phyloP scores from a whole-genome alignment of 2,888 invertebrate genomes.

The Amiota minor region DNA sequence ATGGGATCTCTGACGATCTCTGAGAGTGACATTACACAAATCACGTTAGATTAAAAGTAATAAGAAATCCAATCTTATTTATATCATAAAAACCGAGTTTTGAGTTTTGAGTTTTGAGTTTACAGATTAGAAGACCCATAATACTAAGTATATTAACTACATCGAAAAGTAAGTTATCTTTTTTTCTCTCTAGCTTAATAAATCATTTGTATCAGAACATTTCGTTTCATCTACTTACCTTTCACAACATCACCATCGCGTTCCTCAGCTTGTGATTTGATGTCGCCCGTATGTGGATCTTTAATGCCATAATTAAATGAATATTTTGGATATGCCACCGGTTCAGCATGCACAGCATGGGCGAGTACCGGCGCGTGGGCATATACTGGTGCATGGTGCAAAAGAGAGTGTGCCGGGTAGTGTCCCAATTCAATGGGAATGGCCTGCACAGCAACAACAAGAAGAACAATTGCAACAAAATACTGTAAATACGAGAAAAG shows the following conservation, averaged over 20 bases:
- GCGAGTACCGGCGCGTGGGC: conserved; percentile 60
- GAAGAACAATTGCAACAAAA: conserved; percentile 70
- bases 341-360: conserved; percentile 70
- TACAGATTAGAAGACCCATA: no score
- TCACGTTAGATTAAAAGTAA: no score
- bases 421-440: conserved; percentile 72
- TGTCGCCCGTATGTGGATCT: conserved; percentile 82
- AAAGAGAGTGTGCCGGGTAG: conserved; percentile 60
- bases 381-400: conserved; percentile 66
- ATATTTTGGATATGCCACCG: conserved; percentile 79
- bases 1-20: no score
- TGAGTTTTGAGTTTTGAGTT: no score
- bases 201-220: conserved; percentile 21
- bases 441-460: conserved; percentile 70
- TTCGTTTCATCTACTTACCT: conserved; percentile 53
- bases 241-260: conserved; percentile 83
- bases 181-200: background rate
- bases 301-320: conserved; percentile 82
- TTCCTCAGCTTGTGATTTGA: conserved; percentile 81
- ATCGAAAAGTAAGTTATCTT: background rate
- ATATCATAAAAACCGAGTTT: no score
- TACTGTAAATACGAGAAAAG: conserved; percentile 69
- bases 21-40: no score
- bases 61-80: no score
- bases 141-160: background rate